Base-by-base conservation (phyloP, 2,888 invertebrate genomes). In the Apocheima hispidaria region DNA sequence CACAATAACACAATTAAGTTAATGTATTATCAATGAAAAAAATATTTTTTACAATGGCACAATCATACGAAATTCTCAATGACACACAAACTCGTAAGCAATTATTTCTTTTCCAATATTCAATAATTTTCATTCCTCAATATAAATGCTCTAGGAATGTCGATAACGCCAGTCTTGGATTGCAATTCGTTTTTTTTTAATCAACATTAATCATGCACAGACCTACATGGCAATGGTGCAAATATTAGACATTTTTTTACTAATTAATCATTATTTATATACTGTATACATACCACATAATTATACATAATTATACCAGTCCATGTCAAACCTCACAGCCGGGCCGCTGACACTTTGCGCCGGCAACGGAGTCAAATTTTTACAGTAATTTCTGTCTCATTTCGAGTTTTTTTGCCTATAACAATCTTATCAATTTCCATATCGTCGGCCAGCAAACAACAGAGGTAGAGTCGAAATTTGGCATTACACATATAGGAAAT, bases 91-190 rank as follows among this genome's bases (percentile, higher is more conserved):
- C 12, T 21, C 4, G n/a, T 4, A 44, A 10, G 21, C 2, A 16
- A 7, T 26, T 14, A 44, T 10, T 10, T 6, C 5, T 20, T 28
- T 5, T 30, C n/a, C 26, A 9, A 26, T 14, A 44, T 28, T 44
- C 44, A 28, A 44, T 28, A 26, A 16, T 28, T 43, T 23, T 18
- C 21, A 38, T 40, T n/a, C 12, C 30, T 40, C 18, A 30, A 66
- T 50, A 48, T 72, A 82, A 84, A 86, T 83, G 84, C 85, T 68
- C 67, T 55, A 70, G 87, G 87, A 87, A 87, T 87, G 86, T 81
- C 50, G 36, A 57, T 74, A 66, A 72, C 78, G 74, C 80, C 82
- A 85, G 81, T 82, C 81, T 76, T 68, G 51, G 56, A 62, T 50
- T 55, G 40, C 41, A 28, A 57, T 51, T 58, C 35, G 18, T 43